Evolutionary conservation across 2,113 vertebrate species (phyloP), one percentile per base, ranked within the genome.

Genomic region (Dendropsophus ebraccatus): DNA sequence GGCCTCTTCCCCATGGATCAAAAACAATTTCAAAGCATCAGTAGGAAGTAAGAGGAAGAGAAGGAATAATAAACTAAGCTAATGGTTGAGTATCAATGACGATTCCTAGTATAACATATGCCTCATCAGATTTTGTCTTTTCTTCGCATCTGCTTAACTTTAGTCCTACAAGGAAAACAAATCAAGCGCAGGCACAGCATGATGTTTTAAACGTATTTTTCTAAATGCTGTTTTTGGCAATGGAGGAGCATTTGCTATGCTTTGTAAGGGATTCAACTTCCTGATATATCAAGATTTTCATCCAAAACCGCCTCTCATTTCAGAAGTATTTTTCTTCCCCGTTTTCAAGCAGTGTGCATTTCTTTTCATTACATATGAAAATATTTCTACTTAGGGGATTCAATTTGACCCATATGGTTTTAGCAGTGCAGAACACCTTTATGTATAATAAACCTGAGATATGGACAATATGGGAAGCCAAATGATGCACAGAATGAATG

Each of bases 231-330:
- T 65, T 54, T 81, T 90, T 87, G 28, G 56, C 88, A 81, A 84
- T 74, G 75, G 82, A 86, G 81, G 56, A 88, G 60, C 6, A 76
- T 84, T 88, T 67, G 19, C 76, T 25, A 1, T 87, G 37, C 37
- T 88, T 75, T 83, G 58, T 82, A 85, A 86, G 86, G 88, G 70
- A 89, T 90, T 91, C 82, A 52, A 56, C 87, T 88, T 88, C 84
- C 72, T 79, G 74, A 85, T 86, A 78, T 88, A 83, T 86, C 82
- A 65, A 90, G 91, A 90, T 90, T 88, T 89, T 75, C 83, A 92
- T 91, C 87, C 81, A 84, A 73, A 85, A 35, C 85, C 89, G 52
- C 28, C 75, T 78, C 80, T 89, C 41, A 87, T 90, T 86, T 90
- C 86, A 87, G 67, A 88, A 86, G 84, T 23, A 75, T 87, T 87